Conservation (phyloP, 2,797 vertebrate genomes). For the Takifugu rubripes region DNA sequence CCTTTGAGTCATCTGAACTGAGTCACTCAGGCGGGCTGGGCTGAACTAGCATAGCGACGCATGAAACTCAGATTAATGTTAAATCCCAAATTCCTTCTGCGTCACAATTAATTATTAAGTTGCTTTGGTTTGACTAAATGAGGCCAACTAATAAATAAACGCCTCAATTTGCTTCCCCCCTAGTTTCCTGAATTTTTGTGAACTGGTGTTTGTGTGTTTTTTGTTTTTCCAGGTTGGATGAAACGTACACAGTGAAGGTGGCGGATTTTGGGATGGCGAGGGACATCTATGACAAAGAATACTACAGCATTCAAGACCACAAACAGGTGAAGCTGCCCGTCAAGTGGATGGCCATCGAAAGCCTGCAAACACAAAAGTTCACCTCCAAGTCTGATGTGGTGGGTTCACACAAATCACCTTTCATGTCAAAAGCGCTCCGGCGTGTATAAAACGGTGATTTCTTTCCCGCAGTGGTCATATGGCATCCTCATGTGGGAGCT, state of each 20-base stretch:
- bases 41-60: too few relatives aligned
- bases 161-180: too few relatives aligned
- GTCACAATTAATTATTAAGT: too few relatives aligned
- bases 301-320: constrained; percentile 89
- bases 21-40: too few relatives aligned
- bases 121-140: too few relatives aligned
- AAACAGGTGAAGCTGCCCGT: constrained; percentile 87
- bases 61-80: too few relatives aligned
- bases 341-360: constrained; percentile 98
- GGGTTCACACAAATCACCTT: constrained; percentile 54
- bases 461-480: constrained; percentile 87
- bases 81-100: too few relatives aligned
- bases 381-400: constrained; percentile 97
- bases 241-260: constrained; percentile 91
- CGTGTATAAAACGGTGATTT: too few relatives aligned
- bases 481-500: constrained; percentile 97
- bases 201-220: not conserved
- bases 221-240: constrained; percentile 82
- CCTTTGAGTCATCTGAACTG: too few relatives aligned
- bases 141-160: too few relatives aligned
- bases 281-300: constrained; percentile 91
- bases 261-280: constrained; percentile 95
- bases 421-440: too few relatives aligned
- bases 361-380: constrained; percentile 94
- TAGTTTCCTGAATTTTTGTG: too few relatives aligned